phyloP scores from a whole-genome alignment of 1,140 invertebrate species.

The Eubasilissa regina region DNA sequence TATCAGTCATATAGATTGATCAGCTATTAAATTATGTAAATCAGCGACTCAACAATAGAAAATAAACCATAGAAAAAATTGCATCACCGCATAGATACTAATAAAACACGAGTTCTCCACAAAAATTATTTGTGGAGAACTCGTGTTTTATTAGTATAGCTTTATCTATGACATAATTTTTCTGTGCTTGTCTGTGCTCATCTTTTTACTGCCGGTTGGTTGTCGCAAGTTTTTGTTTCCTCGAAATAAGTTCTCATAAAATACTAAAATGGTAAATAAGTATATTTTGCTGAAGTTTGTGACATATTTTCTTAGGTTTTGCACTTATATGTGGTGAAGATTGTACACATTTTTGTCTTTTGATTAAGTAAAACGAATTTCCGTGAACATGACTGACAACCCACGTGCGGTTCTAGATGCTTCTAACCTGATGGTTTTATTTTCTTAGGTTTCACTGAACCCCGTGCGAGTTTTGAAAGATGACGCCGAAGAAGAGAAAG shows the following conservation, averaged over 20 bases:
- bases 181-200: constrained; percentile 13
- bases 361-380: background rate
- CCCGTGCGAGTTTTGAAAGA: constrained; percentile 94
- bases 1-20: too few relatives aligned
- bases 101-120: too few relatives aligned
- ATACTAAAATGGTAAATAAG: constrained; percentile 27
- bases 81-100: too few relatives aligned
- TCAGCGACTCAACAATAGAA: too few relatives aligned
- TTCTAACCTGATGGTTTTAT: constrained; percentile 33
- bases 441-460: constrained; percentile 86
- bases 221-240: constrained; percentile 30
- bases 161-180: background rate
- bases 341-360: background rate
- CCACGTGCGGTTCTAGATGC: constrained; percentile 52
- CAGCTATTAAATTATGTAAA: too few relatives aligned
- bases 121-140: background rate
- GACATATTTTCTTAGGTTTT: background rate
- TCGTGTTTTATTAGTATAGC: background rate
- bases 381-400: constrained; percentile 36
- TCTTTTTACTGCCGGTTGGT: background rate
- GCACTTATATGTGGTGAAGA: background rate
- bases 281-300: background rate
- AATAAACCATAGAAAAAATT: too few relatives aligned
- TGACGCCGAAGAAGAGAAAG: constrained; percentile 98
- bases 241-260: background rate